Evolutionary conservation across 2,797 vertebrate genomes (phyloP).

Genomic region (Peromyscus eremicus): DNA sequence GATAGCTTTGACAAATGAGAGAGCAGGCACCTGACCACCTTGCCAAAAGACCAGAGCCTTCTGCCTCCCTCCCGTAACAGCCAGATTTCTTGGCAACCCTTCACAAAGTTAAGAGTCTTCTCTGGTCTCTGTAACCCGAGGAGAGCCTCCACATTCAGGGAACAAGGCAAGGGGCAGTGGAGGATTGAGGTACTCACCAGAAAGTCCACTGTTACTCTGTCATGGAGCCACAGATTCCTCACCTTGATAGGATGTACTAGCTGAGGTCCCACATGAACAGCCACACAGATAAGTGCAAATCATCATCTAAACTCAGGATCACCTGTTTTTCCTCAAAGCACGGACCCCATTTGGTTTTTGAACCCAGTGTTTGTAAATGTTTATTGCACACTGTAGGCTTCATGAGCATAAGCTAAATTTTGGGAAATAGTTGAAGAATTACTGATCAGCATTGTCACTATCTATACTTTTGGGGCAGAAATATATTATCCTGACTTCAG

Average conservation of each 20-base stretch:
- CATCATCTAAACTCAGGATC: neutral
- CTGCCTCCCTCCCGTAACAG: fast-evolving
- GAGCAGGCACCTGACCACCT: neutral
- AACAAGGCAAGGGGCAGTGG: neutral
- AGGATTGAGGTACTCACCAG: neutral
- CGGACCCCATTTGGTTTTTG: neutral
- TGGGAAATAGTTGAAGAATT: neutral
- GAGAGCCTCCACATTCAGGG: fast-evolving
- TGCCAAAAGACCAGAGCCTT: neutral
- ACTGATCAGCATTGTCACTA: neutral
- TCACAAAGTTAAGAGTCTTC: neutral
- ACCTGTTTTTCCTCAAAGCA: neutral
- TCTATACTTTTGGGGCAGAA: neutral
- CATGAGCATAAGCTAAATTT: neutral
- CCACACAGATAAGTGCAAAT: neutral
- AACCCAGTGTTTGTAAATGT: neutral
- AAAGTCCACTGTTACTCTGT: fast-evolving
- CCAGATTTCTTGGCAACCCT: too few relatives aligned
- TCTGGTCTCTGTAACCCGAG: fast-evolving
- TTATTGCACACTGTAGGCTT: neutral
- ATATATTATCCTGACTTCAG: too few relatives aligned
- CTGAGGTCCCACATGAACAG: neutral
- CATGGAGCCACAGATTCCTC: neutral
- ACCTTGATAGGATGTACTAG: neutral
- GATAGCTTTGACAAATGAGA: neutral